Evolutionary conservation across 2,113 vertebrate species (phyloP).

Genomic region (Rhineura floridana): DNA sequence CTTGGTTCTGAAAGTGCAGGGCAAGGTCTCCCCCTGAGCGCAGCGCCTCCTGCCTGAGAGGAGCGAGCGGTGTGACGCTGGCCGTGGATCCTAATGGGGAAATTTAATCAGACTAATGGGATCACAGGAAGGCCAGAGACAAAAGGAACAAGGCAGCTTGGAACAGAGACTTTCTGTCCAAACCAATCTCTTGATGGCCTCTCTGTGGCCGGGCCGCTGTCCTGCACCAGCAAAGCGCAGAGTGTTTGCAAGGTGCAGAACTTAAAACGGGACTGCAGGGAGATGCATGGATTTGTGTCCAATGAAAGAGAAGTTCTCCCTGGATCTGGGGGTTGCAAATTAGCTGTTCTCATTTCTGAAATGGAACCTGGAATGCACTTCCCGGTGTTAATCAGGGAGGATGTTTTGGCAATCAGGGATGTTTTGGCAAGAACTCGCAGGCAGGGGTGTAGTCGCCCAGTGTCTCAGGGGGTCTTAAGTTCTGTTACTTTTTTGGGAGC

Average conservation of each 20-base stretch:
- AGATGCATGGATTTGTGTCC: no score
- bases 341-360: not conserved
- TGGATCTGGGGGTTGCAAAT: not conserved
- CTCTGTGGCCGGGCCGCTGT: not conserved
- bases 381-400: no score
- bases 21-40: not conserved
- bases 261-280: not conserved
- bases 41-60: no score
- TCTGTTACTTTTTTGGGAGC: no score
- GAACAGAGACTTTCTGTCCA: not conserved
- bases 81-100: not conserved
- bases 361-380: no score
- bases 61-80: rapidly evolving
- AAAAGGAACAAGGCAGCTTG: not conserved
- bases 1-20: no score
- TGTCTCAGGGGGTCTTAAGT: no score
- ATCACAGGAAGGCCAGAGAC: not conserved
- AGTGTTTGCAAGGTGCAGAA: not conserved
- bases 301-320: not conserved
- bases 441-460: no score
- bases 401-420: no score
- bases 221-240: not conserved
- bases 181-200: not conserved
- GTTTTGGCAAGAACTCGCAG: no score
- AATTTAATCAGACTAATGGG: slow-evolving; percentile 15